These are phyloP conservation scores for Digitonthophagus gazella DNA, from an alignment of 2,888 invertebrate genomes.

Conservation along the genomic window DNA sequence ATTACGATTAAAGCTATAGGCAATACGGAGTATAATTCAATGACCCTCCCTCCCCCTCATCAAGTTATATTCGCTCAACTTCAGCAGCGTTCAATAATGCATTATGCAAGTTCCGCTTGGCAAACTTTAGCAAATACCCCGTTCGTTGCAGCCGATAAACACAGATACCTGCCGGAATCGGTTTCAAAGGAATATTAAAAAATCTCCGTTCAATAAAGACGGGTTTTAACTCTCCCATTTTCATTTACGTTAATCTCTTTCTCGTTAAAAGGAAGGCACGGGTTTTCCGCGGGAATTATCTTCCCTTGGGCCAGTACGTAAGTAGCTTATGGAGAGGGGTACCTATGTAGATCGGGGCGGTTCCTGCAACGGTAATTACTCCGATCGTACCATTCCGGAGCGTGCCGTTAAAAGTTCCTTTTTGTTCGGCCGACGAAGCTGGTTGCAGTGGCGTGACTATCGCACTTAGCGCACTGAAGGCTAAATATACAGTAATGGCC, in stretches of 20 bases:
- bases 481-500: slow-evolving; percentile 13
- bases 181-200: not conserved
- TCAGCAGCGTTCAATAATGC: not conserved
- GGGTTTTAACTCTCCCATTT: not conserved
- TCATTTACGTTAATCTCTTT: not conserved
- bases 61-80: not conserved
- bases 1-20: not conserved
- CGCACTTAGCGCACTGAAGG: not conserved
- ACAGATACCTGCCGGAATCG: not conserved
- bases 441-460: not conserved
- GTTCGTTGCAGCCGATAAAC: not conserved
- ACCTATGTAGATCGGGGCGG: not conserved
- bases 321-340: not conserved
- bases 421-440: not conserved
- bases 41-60: not conserved
- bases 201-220: not conserved
- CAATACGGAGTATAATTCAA: not conserved
- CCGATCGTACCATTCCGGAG: not conserved
- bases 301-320: not conserved
- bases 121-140: not conserved
- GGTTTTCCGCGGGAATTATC: not conserved
- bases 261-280: not conserved
- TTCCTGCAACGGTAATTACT: not conserved
- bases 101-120: not conserved
- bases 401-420: not conserved